Conservation (phyloP, 2,797 vertebrate species). For the Oryzias sinensis region DNA sequence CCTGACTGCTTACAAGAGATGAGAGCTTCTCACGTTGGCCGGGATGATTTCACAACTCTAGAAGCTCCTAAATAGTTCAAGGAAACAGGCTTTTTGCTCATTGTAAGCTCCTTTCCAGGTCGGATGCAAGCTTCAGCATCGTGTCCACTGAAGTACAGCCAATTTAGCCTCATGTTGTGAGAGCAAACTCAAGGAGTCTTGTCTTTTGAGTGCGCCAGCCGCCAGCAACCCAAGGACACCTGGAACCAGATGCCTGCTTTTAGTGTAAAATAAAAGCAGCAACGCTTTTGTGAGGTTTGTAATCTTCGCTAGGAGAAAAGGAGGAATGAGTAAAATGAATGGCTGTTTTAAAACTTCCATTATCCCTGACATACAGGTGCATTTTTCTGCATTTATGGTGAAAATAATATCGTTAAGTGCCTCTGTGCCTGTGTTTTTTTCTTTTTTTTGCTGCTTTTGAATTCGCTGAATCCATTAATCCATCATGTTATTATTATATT, state of each 20-base stretch:
- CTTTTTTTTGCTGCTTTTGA: conserved; percentile 24
- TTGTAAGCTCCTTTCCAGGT: not conserved
- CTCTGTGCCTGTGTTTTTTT: not conserved
- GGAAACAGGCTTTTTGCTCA: conserved; percentile 27
- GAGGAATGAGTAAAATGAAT: conserved; percentile 2
- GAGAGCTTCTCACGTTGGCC: conserved; percentile 17
- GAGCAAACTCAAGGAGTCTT: not conserved
- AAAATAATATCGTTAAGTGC: conserved; percentile 43
- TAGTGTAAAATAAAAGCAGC: conserved; percentile 7
- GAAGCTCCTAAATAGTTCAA: conserved; percentile 25
- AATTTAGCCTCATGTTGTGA: not conserved
- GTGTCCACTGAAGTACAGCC: not conserved
- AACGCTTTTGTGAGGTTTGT: conserved; percentile 8
- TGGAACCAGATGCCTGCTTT: not conserved
- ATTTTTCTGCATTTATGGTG: conserved; percentile 18
- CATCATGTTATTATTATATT: conserved; percentile 18
- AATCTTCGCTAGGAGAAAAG: not conserved
- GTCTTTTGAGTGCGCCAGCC: conserved; percentile 1
- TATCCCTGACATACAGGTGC: conserved; percentile 17
- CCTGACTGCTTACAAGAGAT: conserved; percentile 25
- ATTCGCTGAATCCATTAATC: conserved; percentile 34
- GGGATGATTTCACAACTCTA: conserved; percentile 23
- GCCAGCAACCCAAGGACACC: not conserved
- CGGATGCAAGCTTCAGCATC: not conserved
- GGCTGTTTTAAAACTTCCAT: conserved; percentile 17